Evolutionary conservation across 1,140 invertebrate genomes (phyloP).

Genomic region (Ditylenchus dipsaci): DNA sequence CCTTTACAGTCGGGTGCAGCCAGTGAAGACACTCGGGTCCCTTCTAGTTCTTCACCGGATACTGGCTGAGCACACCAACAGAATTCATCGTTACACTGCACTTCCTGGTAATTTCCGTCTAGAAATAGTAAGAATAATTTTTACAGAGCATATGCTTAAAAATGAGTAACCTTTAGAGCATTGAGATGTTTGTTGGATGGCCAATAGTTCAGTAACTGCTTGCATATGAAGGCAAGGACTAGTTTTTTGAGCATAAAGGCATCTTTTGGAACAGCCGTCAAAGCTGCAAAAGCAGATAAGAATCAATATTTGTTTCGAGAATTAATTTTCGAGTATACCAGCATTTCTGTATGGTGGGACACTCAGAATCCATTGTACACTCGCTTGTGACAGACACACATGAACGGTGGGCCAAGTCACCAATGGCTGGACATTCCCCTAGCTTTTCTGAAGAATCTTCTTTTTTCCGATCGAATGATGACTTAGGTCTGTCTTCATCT

Average conservation of each 20-base stretch:
- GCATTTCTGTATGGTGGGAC: constrained; percentile 28
- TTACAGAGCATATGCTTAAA: background rate
- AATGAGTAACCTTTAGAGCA: constrained; percentile 30
- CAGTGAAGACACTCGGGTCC: constrained; percentile 34
- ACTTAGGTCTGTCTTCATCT: background rate
- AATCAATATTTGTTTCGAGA: too few relatives aligned
- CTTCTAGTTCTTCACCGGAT: constrained; percentile 40
- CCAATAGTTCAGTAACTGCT: constrained; percentile 29
- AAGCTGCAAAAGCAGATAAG: constrained; percentile 33
- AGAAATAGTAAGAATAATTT: background rate
- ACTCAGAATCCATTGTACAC: too few relatives aligned
- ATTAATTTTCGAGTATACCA: too few relatives aligned
- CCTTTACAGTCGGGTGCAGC: constrained; percentile 33
- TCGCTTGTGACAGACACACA: too few relatives aligned
- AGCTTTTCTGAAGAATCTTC: constrained; percentile 7
- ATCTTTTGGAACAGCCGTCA: constrained; percentile 45
- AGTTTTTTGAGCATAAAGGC: constrained; percentile 39
- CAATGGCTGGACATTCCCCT: constrained; percentile 18
- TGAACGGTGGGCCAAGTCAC: too few relatives aligned
- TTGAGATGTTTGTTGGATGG: constrained; percentile 14
- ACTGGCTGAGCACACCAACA: constrained; percentile 47
- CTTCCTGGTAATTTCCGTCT: constrained; percentile 40
- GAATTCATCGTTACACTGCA: constrained; percentile 40
- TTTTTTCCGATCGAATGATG: background rate
- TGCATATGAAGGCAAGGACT: constrained; percentile 49